phyloP scores from a whole-genome alignment of 92 coral and sea anemone genomes.

The Heteractis magnifica region DNA sequence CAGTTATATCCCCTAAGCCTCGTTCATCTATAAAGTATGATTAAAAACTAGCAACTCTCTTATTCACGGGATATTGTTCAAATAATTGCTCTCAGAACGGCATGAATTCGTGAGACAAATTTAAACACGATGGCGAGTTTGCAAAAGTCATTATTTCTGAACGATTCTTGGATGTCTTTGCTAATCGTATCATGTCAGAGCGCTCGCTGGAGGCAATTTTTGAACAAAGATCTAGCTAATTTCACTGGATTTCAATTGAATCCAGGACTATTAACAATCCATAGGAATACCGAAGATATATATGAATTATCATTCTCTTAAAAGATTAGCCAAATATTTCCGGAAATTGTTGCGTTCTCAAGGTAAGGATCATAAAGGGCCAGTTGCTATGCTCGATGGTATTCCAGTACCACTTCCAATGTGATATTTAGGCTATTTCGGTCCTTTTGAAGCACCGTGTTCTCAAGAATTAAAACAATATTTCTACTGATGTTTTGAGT shows the following conservation, averaged over 20 bases:
- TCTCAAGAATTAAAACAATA: background rate
- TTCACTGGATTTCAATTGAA: background rate
- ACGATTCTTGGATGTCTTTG: background rate
- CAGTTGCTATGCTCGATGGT: background rate
- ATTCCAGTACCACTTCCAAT: background rate
- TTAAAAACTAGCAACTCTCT: background rate
- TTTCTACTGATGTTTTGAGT: background rate
- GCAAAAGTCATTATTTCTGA: background rate
- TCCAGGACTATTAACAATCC: background rate
- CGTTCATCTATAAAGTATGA: background rate
- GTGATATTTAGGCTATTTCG: background rate
- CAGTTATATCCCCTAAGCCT: background rate
- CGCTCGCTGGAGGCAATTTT: background rate
- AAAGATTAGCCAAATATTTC: background rate
- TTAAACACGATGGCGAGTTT: background rate
- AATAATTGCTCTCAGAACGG: background rate
- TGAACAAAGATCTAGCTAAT: background rate
- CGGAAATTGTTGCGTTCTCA: background rate
- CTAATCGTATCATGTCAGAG: background rate
- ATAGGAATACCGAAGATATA: background rate
- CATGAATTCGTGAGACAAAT: background rate
- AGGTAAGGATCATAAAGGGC: background rate
- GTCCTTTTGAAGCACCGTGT: constrained; percentile 2
- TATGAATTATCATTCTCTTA: background rate
- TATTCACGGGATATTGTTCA: background rate